Base-by-base conservation (phyloP, 2,113 vertebrate species). In the Mustela lutreola region DNA sequence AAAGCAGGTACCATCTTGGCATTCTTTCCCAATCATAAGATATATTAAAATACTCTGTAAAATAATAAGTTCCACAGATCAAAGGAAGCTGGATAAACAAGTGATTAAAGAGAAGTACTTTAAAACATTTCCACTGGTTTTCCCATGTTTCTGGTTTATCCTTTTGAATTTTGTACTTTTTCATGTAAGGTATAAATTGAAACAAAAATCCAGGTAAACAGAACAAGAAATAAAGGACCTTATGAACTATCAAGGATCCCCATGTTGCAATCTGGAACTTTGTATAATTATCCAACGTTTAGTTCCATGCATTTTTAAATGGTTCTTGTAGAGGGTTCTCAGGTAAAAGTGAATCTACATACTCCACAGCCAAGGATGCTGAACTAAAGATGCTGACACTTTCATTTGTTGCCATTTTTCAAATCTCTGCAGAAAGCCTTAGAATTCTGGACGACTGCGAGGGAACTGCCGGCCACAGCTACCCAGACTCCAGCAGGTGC, bases 191-290 rank as follows among this genome's bases (percentile, higher is more conserved):
- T 96, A 99, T 97, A 98, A 99, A 99, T 97, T 99, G 99, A 98
- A 99, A 99, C 85, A 99, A 56, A 98, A 99, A 99, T 85, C 99
- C 99, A 16, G 99, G 99, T 15, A 99, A 95, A 95, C 99, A 99
- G 96, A 99, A 99, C 81, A 99, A 97, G 98, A 99, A 99, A 97
- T 99, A 99, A 31, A 99, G 96, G 89, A 96, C 94, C 98, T 99
- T 99, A 2, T 99, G 99, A 96, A 99, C 99, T 24, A 99, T 92
- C 89, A 99, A 99, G 0, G 99, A 99, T 2, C 99, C 99, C 99
- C 99, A 99, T 0, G 99, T 99, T 45, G 99, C 99, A 18, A 99
- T 99, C 99, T 99, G 99, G 96, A 99, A 99, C 98, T 99, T 99
- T 56, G 99, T 99, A 91, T 99, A 99, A 98, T 99, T 99, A 97